Conservation (phyloP, 2,888 invertebrate genomes). For the Mythimna loreyi region DNA sequence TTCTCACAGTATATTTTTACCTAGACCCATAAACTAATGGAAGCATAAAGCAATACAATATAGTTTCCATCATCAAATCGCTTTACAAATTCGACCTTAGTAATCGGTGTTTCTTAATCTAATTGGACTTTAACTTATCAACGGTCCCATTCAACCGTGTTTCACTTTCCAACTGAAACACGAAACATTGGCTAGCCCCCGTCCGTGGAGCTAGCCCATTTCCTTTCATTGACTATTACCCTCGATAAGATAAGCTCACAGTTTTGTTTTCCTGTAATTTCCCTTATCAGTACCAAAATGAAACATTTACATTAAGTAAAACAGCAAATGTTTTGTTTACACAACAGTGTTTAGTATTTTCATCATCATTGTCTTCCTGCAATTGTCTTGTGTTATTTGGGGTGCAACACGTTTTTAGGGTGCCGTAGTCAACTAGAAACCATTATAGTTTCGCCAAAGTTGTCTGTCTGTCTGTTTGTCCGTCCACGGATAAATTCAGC, state of each 20-base stretch:
- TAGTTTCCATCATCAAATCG: neutral
- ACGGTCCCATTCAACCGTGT: neutral
- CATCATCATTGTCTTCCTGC: neutral
- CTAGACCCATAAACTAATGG: too few relatives aligned
- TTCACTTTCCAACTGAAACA: neutral
- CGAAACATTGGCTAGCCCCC: slow-evolving; percentile 7
- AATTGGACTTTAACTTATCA: slow-evolving; percentile 1
- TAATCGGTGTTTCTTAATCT: neutral
- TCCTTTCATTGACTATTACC: slow-evolving; percentile 43
- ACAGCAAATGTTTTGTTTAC: slow-evolving; percentile 21
- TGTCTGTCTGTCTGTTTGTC: too few relatives aligned
- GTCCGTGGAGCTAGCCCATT: slow-evolving; percentile 12
- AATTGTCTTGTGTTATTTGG: neutral
- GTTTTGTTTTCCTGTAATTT: slow-evolving; percentile 42
- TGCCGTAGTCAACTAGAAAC: too few relatives aligned
- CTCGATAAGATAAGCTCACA: slow-evolving; percentile 45
- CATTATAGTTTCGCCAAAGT: too few relatives aligned
- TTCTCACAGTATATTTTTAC: neutral
- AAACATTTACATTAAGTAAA: slow-evolving; percentile 13
- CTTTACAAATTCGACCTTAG: neutral
- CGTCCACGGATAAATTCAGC: too few relatives aligned
- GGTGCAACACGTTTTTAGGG: too few relatives aligned
- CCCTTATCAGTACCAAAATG: slow-evolving; percentile 24
- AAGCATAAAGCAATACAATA: neutral
- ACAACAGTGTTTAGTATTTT: neutral